Evolutionary conservation across 2,113 vertebrate genomes (phyloP), one percentile per base, ranked within the genome.

Genomic region (Ctenomys sociabilis): DNA sequence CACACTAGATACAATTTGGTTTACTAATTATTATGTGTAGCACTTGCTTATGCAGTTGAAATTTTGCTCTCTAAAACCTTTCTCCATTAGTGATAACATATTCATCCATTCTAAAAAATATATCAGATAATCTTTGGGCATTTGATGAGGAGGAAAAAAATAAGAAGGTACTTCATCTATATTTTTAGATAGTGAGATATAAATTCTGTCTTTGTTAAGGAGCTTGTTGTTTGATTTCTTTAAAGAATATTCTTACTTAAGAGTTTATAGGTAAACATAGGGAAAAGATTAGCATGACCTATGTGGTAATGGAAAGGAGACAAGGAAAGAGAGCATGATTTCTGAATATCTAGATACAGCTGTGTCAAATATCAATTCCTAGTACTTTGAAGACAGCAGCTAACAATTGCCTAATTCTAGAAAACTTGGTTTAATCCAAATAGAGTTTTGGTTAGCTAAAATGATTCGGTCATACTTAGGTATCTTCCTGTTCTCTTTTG

Each of bases 21-120:
- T 96, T 94, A 75, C 61, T 94, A 92, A 95, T 95, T 93, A 95
- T 95, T 92, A 68, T 97, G 9, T 87, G 54, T 90, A 93, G 10
- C 22, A 70, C 40, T 96, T 96, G 19, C 90, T n/a, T 96, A 37
- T 93, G 32, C 13, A 83, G 22, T 68, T 93, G 68, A 94, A 93
- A 75, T 68, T 95, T 96, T 95, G 77, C 59, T 93, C 91, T 94
- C 63, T 88, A 28, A 88, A 96, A 88, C 12, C 45, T 96, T 78
- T 35, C 93, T 94, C 52, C 66, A 85, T 92, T 95, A 97, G 54
- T 91, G 77, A 45, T 97, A 96, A 95, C 94, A 12, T 96, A 68
- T 91, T 82, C 86, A 37, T 73, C n/a, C 66, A 22, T 93, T 97
- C 70, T 59, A 91, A 78, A 88, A 85, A 90, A 54, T 87, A 95